Conservation (phyloP, 2,797 vertebrate genomes). For the Mustela erminea region DNA sequence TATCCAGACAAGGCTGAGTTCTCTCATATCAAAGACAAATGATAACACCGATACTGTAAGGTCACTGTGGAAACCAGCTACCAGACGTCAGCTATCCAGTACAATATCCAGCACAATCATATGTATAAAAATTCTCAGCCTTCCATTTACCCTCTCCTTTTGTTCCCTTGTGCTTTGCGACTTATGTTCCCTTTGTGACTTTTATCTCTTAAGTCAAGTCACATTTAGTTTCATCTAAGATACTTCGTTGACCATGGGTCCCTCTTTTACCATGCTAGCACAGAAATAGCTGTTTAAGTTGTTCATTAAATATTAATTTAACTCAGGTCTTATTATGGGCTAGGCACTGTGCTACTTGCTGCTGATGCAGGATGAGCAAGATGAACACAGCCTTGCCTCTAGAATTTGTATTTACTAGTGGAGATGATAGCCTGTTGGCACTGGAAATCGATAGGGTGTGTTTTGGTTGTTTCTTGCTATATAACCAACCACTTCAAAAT, state of each 20-base stretch:
- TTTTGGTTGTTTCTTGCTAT: neutral
- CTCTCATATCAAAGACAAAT: neutral
- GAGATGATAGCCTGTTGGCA: neutral
- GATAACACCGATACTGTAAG: neutral
- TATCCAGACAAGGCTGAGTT: neutral
- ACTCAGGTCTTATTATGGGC: neutral
- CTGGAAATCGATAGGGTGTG: neutral
- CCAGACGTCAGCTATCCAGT: neutral
- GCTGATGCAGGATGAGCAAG: neutral
- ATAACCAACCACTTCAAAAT: neutral
- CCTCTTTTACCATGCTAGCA: neutral
- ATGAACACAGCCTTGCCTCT: neutral
- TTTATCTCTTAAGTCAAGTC: neutral
- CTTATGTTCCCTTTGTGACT: no score
- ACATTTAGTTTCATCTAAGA: constrained; percentile 24
- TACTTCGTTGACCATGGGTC: neutral
- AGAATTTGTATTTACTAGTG: neutral
- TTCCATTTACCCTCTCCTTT: neutral
- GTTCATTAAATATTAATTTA: neutral
- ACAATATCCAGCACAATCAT: neutral
- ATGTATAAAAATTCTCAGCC: neutral
- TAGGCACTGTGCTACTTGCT: neutral
- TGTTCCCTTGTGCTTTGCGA: neutral
- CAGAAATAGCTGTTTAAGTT: neutral
- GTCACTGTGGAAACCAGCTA: neutral